Evolutionary conservation across 1,140 invertebrate genomes (phyloP).

Genomic region (Arion vulgaris): DNA sequence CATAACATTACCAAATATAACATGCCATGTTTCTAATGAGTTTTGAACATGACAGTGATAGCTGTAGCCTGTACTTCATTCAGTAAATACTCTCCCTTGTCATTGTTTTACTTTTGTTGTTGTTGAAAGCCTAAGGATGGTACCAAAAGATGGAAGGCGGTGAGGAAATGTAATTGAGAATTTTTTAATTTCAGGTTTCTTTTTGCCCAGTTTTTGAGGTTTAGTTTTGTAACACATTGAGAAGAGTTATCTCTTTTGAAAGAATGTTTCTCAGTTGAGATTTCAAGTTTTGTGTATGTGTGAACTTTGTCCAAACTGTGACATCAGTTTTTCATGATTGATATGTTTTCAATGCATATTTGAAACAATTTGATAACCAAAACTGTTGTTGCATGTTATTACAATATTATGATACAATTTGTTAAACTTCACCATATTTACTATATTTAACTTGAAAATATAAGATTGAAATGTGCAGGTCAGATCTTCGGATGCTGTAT

Average conservation of each 20-base stretch:
- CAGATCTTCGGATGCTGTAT: too few species aligned
- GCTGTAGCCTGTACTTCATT: too few species aligned
- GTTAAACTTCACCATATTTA: too few species aligned
- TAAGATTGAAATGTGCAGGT: too few species aligned
- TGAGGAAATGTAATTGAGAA: conserved; percentile 41
- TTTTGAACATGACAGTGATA: too few species aligned
- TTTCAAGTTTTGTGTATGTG: background rate
- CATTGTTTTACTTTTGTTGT: too few species aligned
- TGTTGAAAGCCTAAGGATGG: conserved; percentile 32
- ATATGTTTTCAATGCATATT: background rate
- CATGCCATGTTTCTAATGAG: too few species aligned
- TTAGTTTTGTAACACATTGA: background rate
- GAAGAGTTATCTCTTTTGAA: background rate
- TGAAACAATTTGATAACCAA: background rate
- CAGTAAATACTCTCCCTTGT: too few species aligned
- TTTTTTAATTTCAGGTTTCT: conserved; percentile 3
- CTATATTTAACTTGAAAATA: too few species aligned
- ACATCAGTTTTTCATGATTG: background rate
- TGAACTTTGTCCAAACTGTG: background rate
- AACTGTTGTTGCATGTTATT: conserved; percentile 2
- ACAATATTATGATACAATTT: too few species aligned
- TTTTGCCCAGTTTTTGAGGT: background rate
- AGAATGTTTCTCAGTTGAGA: background rate
- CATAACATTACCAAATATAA: too few species aligned
- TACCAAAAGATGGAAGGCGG: conserved; percentile 40